A percentile compares a stretch with the other conserved stretches of the same genome.
These are phyloP conservation scores for Petrolisthes cinctipes DNA, from an alignment of 2,888 invertebrate species.

Conservation along the genomic window DNA sequence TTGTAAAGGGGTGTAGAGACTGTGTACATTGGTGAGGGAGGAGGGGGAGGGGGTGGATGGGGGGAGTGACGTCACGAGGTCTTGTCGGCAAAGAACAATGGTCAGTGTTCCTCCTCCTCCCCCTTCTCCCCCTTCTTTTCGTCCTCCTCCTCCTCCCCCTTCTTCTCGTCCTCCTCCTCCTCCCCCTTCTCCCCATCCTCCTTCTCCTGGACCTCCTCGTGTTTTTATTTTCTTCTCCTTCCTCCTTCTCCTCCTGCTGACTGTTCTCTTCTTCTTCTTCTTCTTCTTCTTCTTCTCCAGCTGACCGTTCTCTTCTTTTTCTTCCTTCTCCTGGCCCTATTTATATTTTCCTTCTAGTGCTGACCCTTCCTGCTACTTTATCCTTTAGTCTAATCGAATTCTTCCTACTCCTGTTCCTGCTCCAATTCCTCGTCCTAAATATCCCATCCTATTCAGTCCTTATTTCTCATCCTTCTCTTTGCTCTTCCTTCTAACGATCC, in stretches of 20 bases:
- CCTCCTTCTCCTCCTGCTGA: background rate
- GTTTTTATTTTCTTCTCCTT: background rate
- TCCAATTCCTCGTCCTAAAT: too few relatives aligned
- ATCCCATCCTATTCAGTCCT: too few relatives aligned
- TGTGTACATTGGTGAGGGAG: too few relatives aligned
- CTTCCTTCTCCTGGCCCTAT: background rate
- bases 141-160: background rate
- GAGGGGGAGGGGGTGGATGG: too few relatives aligned
- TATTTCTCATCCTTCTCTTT: too few relatives aligned
- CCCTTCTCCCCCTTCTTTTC: constrained; percentile 5
- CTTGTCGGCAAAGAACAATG: background rate
- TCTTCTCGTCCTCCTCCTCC: background rate
- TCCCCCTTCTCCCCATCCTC: background rate
- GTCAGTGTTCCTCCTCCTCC: background rate
- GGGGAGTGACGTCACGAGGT: background rate
- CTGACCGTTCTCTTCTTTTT: background rate
- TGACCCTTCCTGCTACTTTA: background rate
- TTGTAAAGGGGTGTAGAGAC: too few relatives aligned
- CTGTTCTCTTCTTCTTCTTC: background rate
- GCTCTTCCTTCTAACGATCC: too few relatives aligned
- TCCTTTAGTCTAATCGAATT: too few relatives aligned
- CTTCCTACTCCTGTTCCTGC: too few relatives aligned
- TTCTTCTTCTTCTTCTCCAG: background rate
- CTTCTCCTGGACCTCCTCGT: background rate
- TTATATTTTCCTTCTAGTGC: background rate